phyloP scores from a whole-genome alignment of 2,888 invertebrate species.

The Empis stercorea region DNA sequence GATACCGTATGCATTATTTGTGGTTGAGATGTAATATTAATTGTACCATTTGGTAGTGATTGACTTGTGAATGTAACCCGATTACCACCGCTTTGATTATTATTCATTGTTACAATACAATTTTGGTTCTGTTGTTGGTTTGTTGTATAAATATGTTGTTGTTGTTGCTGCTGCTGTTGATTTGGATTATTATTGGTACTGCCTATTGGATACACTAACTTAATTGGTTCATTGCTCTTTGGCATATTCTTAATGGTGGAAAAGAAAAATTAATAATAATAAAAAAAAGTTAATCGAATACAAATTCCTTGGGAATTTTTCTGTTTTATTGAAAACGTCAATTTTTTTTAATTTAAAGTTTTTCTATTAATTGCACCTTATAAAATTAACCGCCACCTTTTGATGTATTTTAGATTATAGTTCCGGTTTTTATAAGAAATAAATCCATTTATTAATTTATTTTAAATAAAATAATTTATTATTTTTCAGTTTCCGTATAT shows the following conservation, averaged over 20 bases:
- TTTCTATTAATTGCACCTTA: too few relatives aligned
- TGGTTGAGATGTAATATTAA: constrained; percentile 42
- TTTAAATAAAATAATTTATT: too few relatives aligned
- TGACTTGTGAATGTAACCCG: constrained; percentile 51
- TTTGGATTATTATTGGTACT: constrained; percentile 20
- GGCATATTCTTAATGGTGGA: constrained; percentile 24
- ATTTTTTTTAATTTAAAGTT: too few relatives aligned
- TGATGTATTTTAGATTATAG: too few relatives aligned
- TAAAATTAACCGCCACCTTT: too few relatives aligned
- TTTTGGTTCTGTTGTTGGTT: constrained; percentile 6
- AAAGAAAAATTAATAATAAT: too few relatives aligned
- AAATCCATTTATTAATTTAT: too few relatives aligned
- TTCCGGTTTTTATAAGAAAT: too few relatives aligned
- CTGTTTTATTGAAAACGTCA: too few relatives aligned
- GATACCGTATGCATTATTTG: constrained; percentile 38
- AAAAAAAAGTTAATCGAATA: too few relatives aligned
- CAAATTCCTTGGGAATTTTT: too few relatives aligned
- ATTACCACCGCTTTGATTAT: constrained; percentile 29
- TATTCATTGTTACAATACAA: constrained; percentile 35
- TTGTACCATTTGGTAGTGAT: constrained; percentile 55
- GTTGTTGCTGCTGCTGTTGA: constrained; percentile 9
- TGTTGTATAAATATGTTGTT: constrained; percentile 12
- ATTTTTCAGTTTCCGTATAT: too few relatives aligned
- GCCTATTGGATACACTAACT: constrained; percentile 39
- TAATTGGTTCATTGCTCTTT: constrained; percentile 41